Evolutionary conservation across 2,888 invertebrate genomes (phyloP), one percentile per base, ranked within the genome.

Genomic region (Machimus atricapillus): DNA sequence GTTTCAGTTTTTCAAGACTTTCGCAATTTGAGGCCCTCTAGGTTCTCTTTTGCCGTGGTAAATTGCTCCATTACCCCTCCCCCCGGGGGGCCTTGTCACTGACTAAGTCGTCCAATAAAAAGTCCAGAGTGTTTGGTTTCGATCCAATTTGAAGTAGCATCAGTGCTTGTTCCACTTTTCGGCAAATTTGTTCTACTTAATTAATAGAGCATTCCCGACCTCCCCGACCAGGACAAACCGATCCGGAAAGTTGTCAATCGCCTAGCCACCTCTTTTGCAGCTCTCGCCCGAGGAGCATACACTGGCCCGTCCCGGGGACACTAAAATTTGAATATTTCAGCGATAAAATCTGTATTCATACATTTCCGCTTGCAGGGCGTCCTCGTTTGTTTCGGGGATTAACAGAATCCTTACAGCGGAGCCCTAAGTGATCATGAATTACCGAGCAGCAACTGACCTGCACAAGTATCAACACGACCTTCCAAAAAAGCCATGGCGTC

Each of bases 401-500:
- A 85, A 74, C 73, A 74, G 46, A 74, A 31, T 85, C 40, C 74
- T 43, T 85, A 74, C 34, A 74, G 73, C 85, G 73, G 40, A 40
- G 85, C 43, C 74, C 23, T 66, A 85, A 85, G 85, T 85, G 74
- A 85, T 73, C 73, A 74, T 85, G 74, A 74, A 85, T 85, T 85
- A 85, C 43, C 19, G 46, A 31, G 74, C 31, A 85, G 43, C 74
- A 85, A 83, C 73, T 85, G 74, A 74, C 74, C 74, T 85, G 74
- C 74, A 85, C 40, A 40, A 74, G 27, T 34, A 85, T 74, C 58
- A 85, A 46, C 85, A 85, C 74, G 73, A 85, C 74, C 73, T 73
- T 74, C 73, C 74, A 74, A 85, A 85, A 85, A 85, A 85, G 46
- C 85, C 14, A 74, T 85, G 85, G 85, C 85, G 85, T 85, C 85